Base-by-base conservation (phyloP, 2,888 invertebrate genomes). In the Phengaris arion region DNA sequence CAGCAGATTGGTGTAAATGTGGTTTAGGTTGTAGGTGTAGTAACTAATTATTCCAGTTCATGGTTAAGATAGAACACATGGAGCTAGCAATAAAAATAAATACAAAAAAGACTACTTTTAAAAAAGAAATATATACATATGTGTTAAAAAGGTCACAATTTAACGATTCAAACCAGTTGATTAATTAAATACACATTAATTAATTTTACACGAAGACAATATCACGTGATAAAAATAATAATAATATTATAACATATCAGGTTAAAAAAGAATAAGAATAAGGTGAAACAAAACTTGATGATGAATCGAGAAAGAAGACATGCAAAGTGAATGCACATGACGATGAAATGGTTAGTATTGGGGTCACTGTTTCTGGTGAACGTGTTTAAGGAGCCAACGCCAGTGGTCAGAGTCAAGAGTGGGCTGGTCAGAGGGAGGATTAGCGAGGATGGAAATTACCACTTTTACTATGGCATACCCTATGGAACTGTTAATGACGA, bases 391-490 rank as follows among this genome's bases (percentile, higher is more conserved):
- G 86, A 88, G 78, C 92, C 90, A 48, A 85, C 91, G 55, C 91
- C 90, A 0, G 83, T 88, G 78, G 86, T 93, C 79, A 82, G 81
- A 79, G 85, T 84, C 69, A 80, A 80, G 78, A 79, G 84, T 73
- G 93, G 93, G 0, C 83, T 88, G 45, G 82, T 92, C 75, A 84
- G 91, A 57, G 93, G 93, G 59, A 82, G 86, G 22, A 78, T 91
- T 79, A 87, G 88, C 77, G 85, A 87, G 54, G 84, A 87, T 77
- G 91, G 91, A 7, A 82, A 79, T 75, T 86, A 89, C 80, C 85
- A 86, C 84, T 86, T 89, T 79, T 93, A 90, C 84, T 85, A 89
- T 74, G 93, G 93, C 1, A 88, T 93, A 70, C 93, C 93, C 0
- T 93, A 93, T 76, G 93, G 85, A 1, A 86, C 85, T 0, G 92